Conservation (phyloP, 2,888 invertebrate species). For the Branchellion lobata region DNA sequence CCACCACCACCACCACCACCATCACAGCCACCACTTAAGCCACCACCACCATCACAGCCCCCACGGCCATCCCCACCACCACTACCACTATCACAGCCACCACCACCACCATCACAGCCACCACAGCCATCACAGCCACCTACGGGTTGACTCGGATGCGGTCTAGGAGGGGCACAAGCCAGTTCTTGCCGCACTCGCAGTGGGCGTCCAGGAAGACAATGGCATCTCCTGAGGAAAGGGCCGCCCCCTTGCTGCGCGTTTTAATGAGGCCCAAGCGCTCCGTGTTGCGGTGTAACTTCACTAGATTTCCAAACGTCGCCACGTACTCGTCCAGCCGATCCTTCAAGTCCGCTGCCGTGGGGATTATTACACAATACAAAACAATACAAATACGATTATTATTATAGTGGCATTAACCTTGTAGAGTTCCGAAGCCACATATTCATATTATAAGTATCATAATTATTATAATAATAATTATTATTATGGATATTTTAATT, state of each 20-base stretch:
- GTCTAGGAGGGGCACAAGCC: slow-evolving; percentile 91
- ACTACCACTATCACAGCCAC: too few relatives aligned
- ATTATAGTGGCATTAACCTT: too few relatives aligned
- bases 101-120: too few relatives aligned
- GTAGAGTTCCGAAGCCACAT: background rate
- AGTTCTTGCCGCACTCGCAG: slow-evolving; percentile 88
- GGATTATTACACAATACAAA: background rate
- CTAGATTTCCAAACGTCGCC: slow-evolving; percentile 72
- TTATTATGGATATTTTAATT: background rate
- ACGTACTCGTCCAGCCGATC: slow-evolving; percentile 51
- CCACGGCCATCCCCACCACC: too few relatives aligned
- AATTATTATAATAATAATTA: background rate
- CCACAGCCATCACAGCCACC: too few relatives aligned
- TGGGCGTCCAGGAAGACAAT: slow-evolving; percentile 97
- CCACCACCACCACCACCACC: too few relatives aligned
- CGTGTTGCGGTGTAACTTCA: slow-evolving; percentile 80
- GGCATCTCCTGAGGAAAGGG: slow-evolving; percentile 87
- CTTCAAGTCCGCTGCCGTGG: slow-evolving; percentile 44
- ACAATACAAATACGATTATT: too few relatives aligned
- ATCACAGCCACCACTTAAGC: too few relatives aligned
- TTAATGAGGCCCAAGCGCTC: slow-evolving; percentile 90
- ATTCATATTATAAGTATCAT: background rate
- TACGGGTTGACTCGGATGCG: slow-evolving; percentile 82
- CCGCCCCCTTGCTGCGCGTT: slow-evolving; percentile 85
- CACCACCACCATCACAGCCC: too few relatives aligned